Base-by-base conservation (phyloP, 2,113 vertebrate species). In the Lepus europaeus region DNA sequence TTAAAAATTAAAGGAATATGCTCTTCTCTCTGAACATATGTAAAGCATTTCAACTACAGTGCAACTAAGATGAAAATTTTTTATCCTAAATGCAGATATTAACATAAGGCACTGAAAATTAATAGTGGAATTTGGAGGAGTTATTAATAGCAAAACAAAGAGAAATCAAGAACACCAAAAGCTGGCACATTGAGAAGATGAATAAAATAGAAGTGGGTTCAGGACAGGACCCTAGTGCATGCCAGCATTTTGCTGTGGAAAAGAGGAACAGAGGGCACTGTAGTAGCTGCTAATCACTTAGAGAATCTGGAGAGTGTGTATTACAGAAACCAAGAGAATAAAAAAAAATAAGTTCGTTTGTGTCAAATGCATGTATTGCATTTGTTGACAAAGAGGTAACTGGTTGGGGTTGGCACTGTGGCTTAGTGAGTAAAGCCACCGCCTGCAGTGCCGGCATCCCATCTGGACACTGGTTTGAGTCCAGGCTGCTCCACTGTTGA, bases 61-160 rank as follows among this genome's bases (percentile, higher is more conserved):
- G 59, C 36, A 87, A 19, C 29, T 76, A 69, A 59, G 23, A 91
- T 61, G 33, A 85, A 87, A 49, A 81, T n/a, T 49, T 84, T 12
- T 69, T 84, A 69, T 13, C 20, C 53, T 76, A 36, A 59, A 19
- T 29, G 51, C 29, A 81, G 22, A 39, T 31, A 20, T 19, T 81
- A 68, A 87, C 74, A 87, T 22, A 68, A 91, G 51, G 31, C 36
- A 23, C 22, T 87, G 56, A 86, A 68, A 59, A 73, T 80, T 85
- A 33, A 74, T 74, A 49, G 49, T 31, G 68, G 66, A 81, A 66
- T 29, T 49, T 23, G 74, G 59, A 80, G 59, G 22, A 87, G 89
- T 12, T 25, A 5, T 56, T 73, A 49, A 80, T 45, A 29, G 59
- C 45, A 74, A 87, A 81, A 59, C 22, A 68, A 72, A 39, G 53